Conservation (phyloP, 2,797 vertebrate genomes). For the Perodicticus potto region DNA sequence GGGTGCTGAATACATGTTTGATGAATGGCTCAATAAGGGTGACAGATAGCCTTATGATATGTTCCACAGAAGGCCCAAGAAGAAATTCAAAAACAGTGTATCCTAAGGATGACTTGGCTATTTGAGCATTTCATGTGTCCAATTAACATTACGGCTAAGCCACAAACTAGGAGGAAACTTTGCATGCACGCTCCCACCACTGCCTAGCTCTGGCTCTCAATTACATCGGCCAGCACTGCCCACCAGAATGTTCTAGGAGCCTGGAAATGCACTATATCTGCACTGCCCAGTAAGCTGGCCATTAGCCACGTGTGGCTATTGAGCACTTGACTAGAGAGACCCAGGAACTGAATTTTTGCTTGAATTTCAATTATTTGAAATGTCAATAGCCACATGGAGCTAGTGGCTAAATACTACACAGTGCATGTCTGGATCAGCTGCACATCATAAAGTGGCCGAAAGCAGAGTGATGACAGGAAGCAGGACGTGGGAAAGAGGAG, state of each 20-base stretch:
- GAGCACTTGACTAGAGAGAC: neutral
- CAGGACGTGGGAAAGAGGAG: neutral
- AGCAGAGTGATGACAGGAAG: neutral
- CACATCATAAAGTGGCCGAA: neutral
- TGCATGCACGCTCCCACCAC: neutral
- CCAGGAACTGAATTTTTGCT: neutral
- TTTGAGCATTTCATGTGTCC: conserved; percentile 25
- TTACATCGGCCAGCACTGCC: neutral
- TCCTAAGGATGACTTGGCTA: conserved; percentile 27
- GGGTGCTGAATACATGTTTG: conserved; percentile 74
- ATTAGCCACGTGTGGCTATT: neutral
- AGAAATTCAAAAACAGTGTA: conserved; percentile 60
- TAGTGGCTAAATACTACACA: neutral
- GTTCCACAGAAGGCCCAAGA: conserved; percentile 24
- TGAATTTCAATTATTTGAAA: conserved; percentile 52
- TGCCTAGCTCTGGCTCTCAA: neutral
- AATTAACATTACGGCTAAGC: neutral
- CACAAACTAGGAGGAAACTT: neutral
- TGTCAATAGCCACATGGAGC: neutral
- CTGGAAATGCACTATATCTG: neutral
- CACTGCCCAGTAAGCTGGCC: too few relatives aligned
- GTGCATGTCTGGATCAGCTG: neutral
- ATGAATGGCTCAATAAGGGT: conserved; percentile 73
- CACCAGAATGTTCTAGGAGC: neutral
- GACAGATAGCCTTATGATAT: conserved; percentile 75